Base-by-base conservation (phyloP, 2,113 vertebrate species). In the Benitochromis conjunctus region DNA sequence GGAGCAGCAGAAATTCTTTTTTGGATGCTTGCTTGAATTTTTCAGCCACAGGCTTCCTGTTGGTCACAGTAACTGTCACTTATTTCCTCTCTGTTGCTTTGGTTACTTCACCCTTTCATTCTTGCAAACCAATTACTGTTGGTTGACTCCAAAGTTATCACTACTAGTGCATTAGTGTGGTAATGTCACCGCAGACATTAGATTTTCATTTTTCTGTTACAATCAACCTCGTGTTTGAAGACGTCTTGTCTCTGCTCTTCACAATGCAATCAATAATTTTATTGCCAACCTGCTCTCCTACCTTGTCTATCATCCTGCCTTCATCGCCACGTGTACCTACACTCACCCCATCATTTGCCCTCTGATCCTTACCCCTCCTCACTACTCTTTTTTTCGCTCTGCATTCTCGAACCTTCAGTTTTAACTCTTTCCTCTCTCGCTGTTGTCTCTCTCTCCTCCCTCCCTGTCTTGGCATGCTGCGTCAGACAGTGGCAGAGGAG, bases 401-500 rank as follows among this genome's bases (percentile, higher is more conserved):
- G 51, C 31, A 3, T 19, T 38, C 51, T 29, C 18, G 66, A 18
- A 77, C 41, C 11, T 48, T 48, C 7, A 13, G 2, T 9, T 64
- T 6, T 48, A 82, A 58, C 38, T 9, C 82, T 83, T 46, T 5
- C 7, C 31, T 77, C 54, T 58, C 74, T 41, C 78, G 43, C 66
- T 56, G 1, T n/a, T 38, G 5, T 83, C 80, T 55, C 79, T n/a
- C 4, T 43, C 34, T 26, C 31, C 57, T 82, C 34, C 21, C 56
- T 74, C 88, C 10, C 62, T 69, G 81, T 51, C 78, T 81, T 78
- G 80, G 46, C 91, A 91, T 66, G 92, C 91, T 89, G 84, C 90
- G 41, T 92, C 95, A 97, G 96, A 95, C 96, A 93, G 94, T 91
- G 26, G 91, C 94, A 95, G 97, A 97, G 89, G 96, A 97, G 91